Percentiles rank a stretch among this genome's conserved stretches.
Conservation (phyloP, 2,113 vertebrate genomes). For the Balaeniceps rex region DNA sequence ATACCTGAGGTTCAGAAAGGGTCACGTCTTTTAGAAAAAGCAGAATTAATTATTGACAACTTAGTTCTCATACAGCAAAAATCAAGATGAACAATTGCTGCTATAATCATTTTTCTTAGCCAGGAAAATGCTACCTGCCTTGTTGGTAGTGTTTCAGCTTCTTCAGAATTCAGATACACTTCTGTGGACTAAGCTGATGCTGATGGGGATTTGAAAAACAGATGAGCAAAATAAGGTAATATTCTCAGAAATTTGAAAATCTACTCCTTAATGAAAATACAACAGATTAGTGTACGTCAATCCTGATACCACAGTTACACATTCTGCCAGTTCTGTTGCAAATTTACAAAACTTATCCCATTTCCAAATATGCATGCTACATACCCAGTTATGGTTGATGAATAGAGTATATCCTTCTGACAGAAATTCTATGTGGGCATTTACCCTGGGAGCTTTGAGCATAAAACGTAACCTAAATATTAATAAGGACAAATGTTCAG, state of each 20-base stretch:
- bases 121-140: background rate
- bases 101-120: background rate
- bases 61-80: background rate
- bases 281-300: background rate
- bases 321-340: background rate
- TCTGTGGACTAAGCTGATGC: background rate
- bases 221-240: background rate
- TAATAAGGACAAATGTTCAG: background rate
- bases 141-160: background rate
- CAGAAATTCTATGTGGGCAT: background rate
- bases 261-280: background rate
- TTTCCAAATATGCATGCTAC: background rate
- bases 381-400: background rate
- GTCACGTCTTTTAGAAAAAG: background rate
- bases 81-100: background rate
- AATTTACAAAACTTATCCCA: background rate
- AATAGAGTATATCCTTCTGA: background rate
- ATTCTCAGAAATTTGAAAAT: background rate
- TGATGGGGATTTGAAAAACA: background rate
- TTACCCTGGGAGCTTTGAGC: background rate
- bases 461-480: constrained; percentile 7
- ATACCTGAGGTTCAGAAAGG: background rate
- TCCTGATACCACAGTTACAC: background rate
- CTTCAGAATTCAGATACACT: background rate
- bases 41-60: background rate